Conservation (phyloP, 64 coral and sea anemone genomes). For the Acropora yongei region DNA sequence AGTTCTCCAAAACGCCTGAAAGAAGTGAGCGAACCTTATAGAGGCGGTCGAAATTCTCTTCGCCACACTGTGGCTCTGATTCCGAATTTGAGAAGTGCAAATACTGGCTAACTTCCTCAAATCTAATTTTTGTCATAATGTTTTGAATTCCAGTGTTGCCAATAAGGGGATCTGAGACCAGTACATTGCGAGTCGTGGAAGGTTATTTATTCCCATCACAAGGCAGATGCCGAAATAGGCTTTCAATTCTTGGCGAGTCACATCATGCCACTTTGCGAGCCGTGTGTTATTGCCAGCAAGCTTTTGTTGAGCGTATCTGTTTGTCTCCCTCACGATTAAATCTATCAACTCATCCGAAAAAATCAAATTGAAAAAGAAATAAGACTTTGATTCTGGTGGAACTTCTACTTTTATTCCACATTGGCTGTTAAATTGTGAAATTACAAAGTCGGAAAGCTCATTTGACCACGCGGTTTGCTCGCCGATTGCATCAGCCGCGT, state of each 20-base stretch:
- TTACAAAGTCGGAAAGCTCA: not conserved
- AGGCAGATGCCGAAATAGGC: slow-evolving; percentile 54
- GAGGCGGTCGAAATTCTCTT: slow-evolving; percentile 44
- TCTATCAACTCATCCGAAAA: not conserved
- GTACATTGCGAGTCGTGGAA: slow-evolving; percentile 53
- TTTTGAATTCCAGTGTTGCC: slow-evolving; percentile 49
- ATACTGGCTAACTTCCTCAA: slow-evolving; percentile 62
- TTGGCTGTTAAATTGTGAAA: not conserved
- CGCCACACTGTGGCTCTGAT: slow-evolving; percentile 25
- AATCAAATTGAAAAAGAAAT: not conserved
- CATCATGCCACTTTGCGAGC: too few species aligned
- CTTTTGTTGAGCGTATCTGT: too few species aligned
- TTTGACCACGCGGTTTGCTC: not conserved
- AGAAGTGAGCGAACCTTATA: slow-evolving; percentile 59
- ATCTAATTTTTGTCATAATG: slow-evolving; percentile 72
- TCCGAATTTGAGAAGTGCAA: slow-evolving; percentile 52
- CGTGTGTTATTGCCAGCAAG: too few species aligned
- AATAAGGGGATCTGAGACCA: slow-evolving; percentile 38
- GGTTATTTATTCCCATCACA: slow-evolving; percentile 63
- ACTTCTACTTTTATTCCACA: not conserved
- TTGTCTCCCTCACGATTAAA: too few species aligned
- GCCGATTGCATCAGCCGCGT: not conserved
- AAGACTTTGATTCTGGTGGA: not conserved
- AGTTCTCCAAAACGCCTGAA: slow-evolving; percentile 35
- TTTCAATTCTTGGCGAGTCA: too few species aligned